Evolutionary conservation across 2,888 invertebrate genomes (phyloP).

Genomic region (Melanargia galathea): DNA sequence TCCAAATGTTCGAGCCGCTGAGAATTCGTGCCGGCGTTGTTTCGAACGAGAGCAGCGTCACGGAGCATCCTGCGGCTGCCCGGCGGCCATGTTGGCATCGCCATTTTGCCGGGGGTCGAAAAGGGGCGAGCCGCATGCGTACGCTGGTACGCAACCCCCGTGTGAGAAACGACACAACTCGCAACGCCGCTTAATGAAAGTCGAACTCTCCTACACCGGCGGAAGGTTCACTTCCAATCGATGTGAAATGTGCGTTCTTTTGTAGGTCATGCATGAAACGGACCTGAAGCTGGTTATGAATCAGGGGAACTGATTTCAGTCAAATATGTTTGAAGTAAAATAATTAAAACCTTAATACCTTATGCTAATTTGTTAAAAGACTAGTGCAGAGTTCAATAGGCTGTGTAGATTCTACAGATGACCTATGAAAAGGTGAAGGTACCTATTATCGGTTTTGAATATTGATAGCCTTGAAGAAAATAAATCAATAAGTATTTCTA

Average conservation of each 20-base stretch:
- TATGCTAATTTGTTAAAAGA: not conserved
- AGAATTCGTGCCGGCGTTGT: constrained; percentile 70
- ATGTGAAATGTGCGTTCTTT: constrained; percentile 61
- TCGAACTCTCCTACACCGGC: constrained; percentile 53
- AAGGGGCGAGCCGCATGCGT: constrained; percentile 79
- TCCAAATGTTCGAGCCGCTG: constrained; percentile 66
- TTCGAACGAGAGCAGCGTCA: constrained; percentile 71
- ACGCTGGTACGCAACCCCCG: constrained; percentile 73
- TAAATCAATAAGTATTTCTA: constrained; percentile 13
- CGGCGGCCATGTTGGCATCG: constrained; percentile 82
- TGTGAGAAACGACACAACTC: constrained; percentile 70
- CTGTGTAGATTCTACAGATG: not conserved
- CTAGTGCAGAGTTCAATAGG: not conserved
- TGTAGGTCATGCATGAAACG: constrained; percentile 73
- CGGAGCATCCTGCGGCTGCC: constrained; percentile 79
- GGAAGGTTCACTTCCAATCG: constrained; percentile 59
- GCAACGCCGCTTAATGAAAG: constrained; percentile 50
- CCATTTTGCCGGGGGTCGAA: constrained; percentile 80
- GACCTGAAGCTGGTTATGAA: constrained; percentile 69
- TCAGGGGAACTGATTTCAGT: constrained; percentile 71
- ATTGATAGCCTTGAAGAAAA: constrained; percentile 6
- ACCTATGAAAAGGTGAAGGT: not conserved
- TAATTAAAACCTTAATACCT: not conserved
- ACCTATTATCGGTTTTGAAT: constrained; percentile 10
- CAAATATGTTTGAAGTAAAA: constrained; percentile 50